Evolutionary conservation across 1,140 invertebrate species (phyloP), one percentile per base, ranked within the genome.

Genomic region (Pachyrhynchus sulphureomaculatus): DNA sequence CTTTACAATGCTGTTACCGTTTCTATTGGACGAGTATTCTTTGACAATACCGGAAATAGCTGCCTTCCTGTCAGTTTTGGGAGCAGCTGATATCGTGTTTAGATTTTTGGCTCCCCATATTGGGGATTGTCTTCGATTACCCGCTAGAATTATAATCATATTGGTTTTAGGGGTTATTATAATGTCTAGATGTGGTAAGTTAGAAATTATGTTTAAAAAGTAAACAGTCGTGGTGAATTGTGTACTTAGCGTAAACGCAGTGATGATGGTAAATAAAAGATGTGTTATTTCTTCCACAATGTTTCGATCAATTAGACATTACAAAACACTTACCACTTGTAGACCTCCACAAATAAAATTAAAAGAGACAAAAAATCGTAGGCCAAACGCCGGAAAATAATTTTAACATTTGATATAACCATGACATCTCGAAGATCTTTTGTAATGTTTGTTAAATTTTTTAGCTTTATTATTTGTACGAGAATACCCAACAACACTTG

Each of bases 1-100:
- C 70, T 88, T 88, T 72, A 84, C 86, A 0, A 76, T 88, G 2
- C 72, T 88, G 23, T 86, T 84, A 1, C 86, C 86, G 2, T 87
- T 88, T 42, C 86, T 89, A 47, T 69, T 89, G 26, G 76, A 73
- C 1, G 86, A 88, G 62, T 84, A 80, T 61, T 80, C 81, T 0
- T 79, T 85, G 55, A 66, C 72, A 0, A 86, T 81, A 18, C 47
- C 72, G 2, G 78, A 86, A 75, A 81, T 84, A 0, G 84, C 86
- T 0, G 74, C 80, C 2, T 81, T 82, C 36, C 83, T 87, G 79
- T 86, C 85, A 2, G 68, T 84, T 8, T 68, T 86, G 37, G 84
- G 79, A 6, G 78, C 79, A 21, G 70, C 84, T 10, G 86, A 87
- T 68, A 79, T 86, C 6, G 71, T 75, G 13, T 80, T 84, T 33